These are phyloP conservation scores for Eristalis pertinax DNA, from an alignment of 2,888 invertebrate species.

Conservation along the genomic window DNA sequence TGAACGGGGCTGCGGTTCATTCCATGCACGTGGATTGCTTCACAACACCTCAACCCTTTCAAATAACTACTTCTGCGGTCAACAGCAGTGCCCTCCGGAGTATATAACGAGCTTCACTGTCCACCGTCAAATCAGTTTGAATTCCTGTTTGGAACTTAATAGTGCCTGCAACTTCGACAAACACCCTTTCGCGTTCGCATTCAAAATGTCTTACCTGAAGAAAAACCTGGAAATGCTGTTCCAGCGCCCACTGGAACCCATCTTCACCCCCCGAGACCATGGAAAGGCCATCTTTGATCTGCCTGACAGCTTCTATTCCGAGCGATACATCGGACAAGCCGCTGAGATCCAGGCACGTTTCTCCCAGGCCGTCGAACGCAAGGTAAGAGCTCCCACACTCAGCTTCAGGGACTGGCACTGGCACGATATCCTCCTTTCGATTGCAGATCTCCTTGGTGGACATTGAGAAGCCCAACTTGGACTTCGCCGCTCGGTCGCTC, in stretches of 20 bases:
- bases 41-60: conserved; percentile 12
- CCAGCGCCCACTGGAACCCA: conserved; percentile 80
- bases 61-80: not conserved
- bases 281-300: conserved; percentile 79
- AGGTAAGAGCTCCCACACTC: conserved; percentile 46
- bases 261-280: conserved; percentile 78
- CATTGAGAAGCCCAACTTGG: conserved; percentile 63
- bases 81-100: not conserved
- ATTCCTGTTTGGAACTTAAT: conserved; percentile 4
- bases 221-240: conserved; percentile 78
- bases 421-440: not conserved
- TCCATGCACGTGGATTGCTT: not conserved
- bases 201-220: not conserved
- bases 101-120: not conserved
- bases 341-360: conserved; percentile 77
- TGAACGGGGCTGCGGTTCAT: not conserved
- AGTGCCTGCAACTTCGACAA: not conserved
- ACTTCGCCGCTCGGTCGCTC: conserved; percentile 42
- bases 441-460: conserved; percentile 59
- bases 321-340: conserved; percentile 76
- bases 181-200: not conserved
- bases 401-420: too few species aligned
- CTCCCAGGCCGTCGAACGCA: conserved; percentile 77
- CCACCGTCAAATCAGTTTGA: conserved; percentile 11
- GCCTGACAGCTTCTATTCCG: conserved; percentile 78